Evolutionary conservation across 2,113 vertebrate genomes (phyloP).

Genomic region (Daboia siamensis): DNA sequence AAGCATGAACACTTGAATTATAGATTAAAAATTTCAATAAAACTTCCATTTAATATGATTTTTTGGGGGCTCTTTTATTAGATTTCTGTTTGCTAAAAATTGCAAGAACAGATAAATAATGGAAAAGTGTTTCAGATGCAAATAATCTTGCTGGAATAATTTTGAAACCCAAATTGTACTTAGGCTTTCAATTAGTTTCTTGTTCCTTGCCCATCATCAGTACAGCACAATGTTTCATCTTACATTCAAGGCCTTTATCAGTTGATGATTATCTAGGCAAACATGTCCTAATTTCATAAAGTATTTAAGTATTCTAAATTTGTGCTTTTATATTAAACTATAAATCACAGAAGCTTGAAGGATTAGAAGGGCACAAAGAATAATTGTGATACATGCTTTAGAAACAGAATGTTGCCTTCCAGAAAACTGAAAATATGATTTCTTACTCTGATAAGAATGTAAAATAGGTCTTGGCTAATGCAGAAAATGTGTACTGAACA

Average conservation of each 20-base stretch:
- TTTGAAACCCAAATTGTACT: constrained; percentile 45
- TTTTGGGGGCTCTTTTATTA: constrained; percentile 41
- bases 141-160: constrained; percentile 53
- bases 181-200: constrained; percentile 53
- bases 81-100: constrained; percentile 34
- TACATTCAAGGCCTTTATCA: constrained; percentile 41
- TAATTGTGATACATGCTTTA: constrained; percentile 27
- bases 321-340: constrained; percentile 37
- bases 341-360: constrained; percentile 20
- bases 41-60: constrained; percentile 30
- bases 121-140: constrained; percentile 39
- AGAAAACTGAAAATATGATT: neutral
- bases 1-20: neutral
- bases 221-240: constrained; percentile 45
- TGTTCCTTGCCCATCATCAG: constrained; percentile 45
- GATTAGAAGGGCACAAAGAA: constrained; percentile 19
- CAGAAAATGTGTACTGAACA: neutral
- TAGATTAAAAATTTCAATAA: rapidly evolving
- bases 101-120: constrained; percentile 25
- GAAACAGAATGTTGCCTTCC: constrained; percentile 14
- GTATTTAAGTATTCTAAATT: constrained; percentile 39
- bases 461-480: constrained; percentile 1
- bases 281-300: constrained; percentile 37
- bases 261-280: constrained; percentile 49
- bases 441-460: neutral